Conservation (phyloP, 2,888 invertebrate genomes). For the Plagodis dolabraria region DNA sequence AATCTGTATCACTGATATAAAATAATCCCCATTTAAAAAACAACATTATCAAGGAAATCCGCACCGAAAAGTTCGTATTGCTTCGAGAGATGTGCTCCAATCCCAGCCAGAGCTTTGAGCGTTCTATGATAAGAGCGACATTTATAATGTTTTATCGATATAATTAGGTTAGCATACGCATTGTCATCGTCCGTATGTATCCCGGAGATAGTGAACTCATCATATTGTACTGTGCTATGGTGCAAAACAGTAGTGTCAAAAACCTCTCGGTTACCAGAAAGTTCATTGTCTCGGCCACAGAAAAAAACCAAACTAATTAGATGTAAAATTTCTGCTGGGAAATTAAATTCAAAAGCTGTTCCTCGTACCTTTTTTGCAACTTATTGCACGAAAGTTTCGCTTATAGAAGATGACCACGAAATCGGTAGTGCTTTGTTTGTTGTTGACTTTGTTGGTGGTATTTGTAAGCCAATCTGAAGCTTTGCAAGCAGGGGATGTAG, state of each 20-base stretch:
- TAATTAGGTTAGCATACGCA: constrained; percentile 30
- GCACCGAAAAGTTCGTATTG: not conserved
- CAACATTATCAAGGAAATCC: not conserved
- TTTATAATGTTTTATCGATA: constrained; percentile 25
- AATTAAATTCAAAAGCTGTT: not conserved
- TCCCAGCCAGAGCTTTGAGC: constrained; percentile 12
- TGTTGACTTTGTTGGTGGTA: constrained; percentile 33
- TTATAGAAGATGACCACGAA: constrained; percentile 38
- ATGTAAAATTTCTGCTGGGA: not conserved
- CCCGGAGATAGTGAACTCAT: constrained; percentile 32
- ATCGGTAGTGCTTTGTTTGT: constrained; percentile 36
- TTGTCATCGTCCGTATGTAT: constrained; percentile 27
- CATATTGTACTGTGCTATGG: constrained; percentile 26
- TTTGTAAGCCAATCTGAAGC: constrained; percentile 33
- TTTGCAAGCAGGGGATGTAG: constrained; percentile 47
- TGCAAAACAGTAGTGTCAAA: constrained; percentile 32
- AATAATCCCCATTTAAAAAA: too few species aligned
- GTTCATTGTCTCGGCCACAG: constrained; percentile 16
- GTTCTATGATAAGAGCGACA: constrained; percentile 25
- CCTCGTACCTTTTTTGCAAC: not conserved
- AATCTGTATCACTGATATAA: too few species aligned
- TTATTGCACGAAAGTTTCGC: not conserved
- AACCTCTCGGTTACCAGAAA: constrained; percentile 6
- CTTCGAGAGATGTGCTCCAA: constrained; percentile 5
- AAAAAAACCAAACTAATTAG: not conserved